Percentiles rank a stretch among this genome's conserved stretches.
Evolutionary conservation across 2,113 vertebrate species (phyloP).

Genomic region (Microtus ochrogaster): DNA sequence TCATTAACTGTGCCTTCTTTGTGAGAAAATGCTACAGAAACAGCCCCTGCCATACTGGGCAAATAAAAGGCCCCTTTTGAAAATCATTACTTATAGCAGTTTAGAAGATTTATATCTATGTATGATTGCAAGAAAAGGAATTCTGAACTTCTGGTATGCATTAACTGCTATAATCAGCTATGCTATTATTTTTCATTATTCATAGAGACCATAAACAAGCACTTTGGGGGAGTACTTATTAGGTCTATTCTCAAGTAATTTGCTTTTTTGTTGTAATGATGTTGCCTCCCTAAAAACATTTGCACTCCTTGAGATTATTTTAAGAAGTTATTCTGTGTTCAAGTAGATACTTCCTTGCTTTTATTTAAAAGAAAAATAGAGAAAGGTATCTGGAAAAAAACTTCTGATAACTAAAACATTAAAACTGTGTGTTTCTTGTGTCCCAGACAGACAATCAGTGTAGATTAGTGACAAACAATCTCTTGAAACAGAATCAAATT

Average conservation of each 20-base stretch:
- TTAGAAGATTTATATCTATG: background rate
- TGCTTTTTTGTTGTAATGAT: slow-evolving; percentile 8
- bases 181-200: background rate
- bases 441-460: slow-evolving; percentile 73
- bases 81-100: background rate
- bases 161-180: background rate
- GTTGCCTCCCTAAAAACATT: background rate
- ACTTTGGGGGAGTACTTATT: background rate
- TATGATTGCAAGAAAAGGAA: background rate
- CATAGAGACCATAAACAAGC: background rate
- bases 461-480: slow-evolving; percentile 66
- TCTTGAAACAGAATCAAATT: slow-evolving; percentile 72
- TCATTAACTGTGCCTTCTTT: background rate
- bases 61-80: background rate
- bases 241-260: background rate
- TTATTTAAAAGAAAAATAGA: background rate
- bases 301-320: background rate
- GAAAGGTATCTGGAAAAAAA: slow-evolving; percentile 46
- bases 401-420: slow-evolving; percentile 23
- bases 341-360: slow-evolving; percentile 37
- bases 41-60: background rate
- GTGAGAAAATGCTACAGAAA: background rate
- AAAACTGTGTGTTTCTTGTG: slow-evolving; percentile 50
- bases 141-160: background rate
- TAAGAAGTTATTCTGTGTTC: slow-evolving; percentile 35